Percentiles rank a stretch among this genome's conserved stretches.
Evolutionary conservation across 2,113 vertebrate genomes (phyloP).

Genomic region (Nerophis lumbriciformis): DNA sequence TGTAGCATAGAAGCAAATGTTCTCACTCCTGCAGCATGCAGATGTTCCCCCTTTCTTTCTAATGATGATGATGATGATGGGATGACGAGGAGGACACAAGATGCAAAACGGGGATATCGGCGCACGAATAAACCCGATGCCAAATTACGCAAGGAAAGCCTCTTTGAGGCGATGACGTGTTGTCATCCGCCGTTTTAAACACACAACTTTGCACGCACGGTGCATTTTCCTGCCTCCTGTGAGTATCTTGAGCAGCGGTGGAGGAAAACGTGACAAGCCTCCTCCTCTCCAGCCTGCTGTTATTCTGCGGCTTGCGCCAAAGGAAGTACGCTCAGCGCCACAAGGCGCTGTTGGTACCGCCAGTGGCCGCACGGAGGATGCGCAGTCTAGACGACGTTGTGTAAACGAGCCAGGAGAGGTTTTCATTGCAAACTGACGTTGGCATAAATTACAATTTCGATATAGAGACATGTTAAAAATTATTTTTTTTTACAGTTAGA

Average conservation of each 20-base stretch:
- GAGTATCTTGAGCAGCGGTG: too few relatives aligned
- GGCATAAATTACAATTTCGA: too few relatives aligned
- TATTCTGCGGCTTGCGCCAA: not conserved
- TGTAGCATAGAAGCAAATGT: conserved; percentile 27
- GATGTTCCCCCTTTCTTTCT: conserved; percentile 10
- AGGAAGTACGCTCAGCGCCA: not conserved
- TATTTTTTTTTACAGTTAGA: too few relatives aligned
- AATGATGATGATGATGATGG: conserved; percentile 23
- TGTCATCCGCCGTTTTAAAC: too few relatives aligned
- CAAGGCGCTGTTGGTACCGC: not conserved
- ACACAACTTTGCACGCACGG: too few relatives aligned
- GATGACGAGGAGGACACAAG: conserved; percentile 27
- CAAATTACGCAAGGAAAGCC: conserved; percentile 51
- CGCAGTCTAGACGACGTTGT: not conserved
- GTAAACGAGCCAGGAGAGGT: too few relatives aligned
- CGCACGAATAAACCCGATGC: conserved; percentile 40
- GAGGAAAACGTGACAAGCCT: too few relatives aligned
- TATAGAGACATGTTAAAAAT: too few relatives aligned
- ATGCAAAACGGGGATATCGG: conserved; percentile 27
- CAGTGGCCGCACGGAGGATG: conserved; percentile 4
- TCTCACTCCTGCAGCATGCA: conserved; percentile 27
- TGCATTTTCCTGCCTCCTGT: too few relatives aligned
- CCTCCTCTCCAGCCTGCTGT: too few relatives aligned
- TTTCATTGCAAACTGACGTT: too few relatives aligned
- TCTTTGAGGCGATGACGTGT: conserved; percentile 34